Base-by-base conservation (phyloP, 2,113 vertebrate species). In the Chaetops frenatus region DNA sequence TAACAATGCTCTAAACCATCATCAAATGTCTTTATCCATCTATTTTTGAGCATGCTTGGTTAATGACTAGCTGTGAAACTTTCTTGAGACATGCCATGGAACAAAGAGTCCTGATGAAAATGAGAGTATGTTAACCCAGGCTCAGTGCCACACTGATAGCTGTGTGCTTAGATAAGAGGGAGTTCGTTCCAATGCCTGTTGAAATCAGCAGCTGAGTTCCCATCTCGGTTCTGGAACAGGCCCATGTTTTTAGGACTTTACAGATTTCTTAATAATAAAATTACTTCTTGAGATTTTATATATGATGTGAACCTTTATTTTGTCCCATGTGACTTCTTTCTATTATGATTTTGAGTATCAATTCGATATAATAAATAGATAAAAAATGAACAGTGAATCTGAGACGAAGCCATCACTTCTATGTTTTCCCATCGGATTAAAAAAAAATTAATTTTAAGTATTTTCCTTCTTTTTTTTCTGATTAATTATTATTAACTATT, bases 71-170 rank as follows among this genome's bases (percentile, higher is more conserved):
- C 45, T 82, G 20, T 77, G 58, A 91, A 42, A 35, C 54, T 83
- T 85, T 69, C 87, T 80, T 95, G 67, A 86, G 66, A 56, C n/a
- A 54, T 65, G 33, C 22, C 71, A 56, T 31, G 35, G 87, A 90
- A 91, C 84, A 89, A 40, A 76, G 33, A 87, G 81, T 88, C 16
- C 81, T 58, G 71, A 88, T 56, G 79, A 92, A 74, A 90, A 71
- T 71, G 51, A 78, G 60, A 78, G 24, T 83, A 12, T 81, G 40
- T 88, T 94, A 95, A 50, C 35, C 38, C 92, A 93, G 92, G 90
- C 92, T 92, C 86, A 57, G 64, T 78, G 92, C 88, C 92, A 90
- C 88, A 74, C 71, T 90, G 96, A 95, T 95, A 90, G 20, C 71
- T 92, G 38, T 84, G 56, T 81, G 56, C 69, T 94, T 88, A 93